Percentiles rank a stretch among this genome's conserved stretches.
These are phyloP conservation scores for Brachymystax lenok DNA, from an alignment of 2,797 vertebrate species.

Conservation along the genomic window DNA sequence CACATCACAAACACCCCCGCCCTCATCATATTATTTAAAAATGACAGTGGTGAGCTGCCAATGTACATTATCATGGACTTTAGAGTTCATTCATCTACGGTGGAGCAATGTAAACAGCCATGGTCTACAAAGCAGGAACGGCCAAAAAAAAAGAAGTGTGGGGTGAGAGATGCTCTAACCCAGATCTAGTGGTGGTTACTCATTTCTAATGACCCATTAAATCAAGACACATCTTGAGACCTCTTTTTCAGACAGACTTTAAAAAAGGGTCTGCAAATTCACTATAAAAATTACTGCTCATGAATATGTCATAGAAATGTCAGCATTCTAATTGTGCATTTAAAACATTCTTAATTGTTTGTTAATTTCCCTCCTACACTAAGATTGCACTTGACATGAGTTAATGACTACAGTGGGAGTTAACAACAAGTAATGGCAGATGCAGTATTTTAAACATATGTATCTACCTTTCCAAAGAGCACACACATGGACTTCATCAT, in stretches of 20 bases:
- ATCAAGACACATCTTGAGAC: slow-evolving; percentile 47
- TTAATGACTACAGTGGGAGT: slow-evolving; percentile 86
- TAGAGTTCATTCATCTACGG: slow-evolving; percentile 1
- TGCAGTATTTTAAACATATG: slow-evolving; percentile 74
- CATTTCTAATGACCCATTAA: slow-evolving; percentile 41
- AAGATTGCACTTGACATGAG: slow-evolving; percentile 87
- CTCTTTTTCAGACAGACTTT: slow-evolving; percentile 62
- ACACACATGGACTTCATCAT: neutral
- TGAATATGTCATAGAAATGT: slow-evolving; percentile 82
- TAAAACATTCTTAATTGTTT: slow-evolving; percentile 88
- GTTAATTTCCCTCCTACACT: slow-evolving; percentile 90
- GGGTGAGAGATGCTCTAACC: neutral
- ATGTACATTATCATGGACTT: neutral
- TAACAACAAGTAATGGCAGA: slow-evolving; percentile 86
- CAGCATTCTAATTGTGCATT: slow-evolving; percentile 87
- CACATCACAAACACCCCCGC: neutral
- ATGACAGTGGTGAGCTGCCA: neutral
- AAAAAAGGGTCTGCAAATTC: slow-evolving; percentile 71
- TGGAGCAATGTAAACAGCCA: neutral
- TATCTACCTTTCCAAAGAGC: slow-evolving; percentile 53
- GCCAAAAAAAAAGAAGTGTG: neutral
- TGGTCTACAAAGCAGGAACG: neutral
- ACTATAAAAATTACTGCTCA: slow-evolving; percentile 80
- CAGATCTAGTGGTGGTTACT: slow-evolving; percentile 28
- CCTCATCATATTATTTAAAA: neutral